Base-by-base conservation (phyloP, 2,888 invertebrate genomes). In the Phaonia tiefii region DNA sequence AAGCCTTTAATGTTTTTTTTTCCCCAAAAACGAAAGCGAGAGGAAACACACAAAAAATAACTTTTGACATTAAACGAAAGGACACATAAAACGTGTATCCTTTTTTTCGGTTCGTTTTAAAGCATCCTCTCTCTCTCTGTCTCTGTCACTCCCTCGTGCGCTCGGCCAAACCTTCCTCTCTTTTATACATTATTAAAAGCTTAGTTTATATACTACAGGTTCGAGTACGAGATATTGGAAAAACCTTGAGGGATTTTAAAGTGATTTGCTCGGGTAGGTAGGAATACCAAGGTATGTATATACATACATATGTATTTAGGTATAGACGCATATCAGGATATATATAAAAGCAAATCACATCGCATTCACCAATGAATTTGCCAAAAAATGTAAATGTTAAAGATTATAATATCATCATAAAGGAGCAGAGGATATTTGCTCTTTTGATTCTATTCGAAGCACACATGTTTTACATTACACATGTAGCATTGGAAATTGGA, bases 221-320 rank as follows among this genome's bases (percentile, higher is more conserved):
- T 10, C 44, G 10, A 10, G 26, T 5, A 37, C 11, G 11, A 22
- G 22, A 25, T 22, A 25, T 54, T 54, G 54, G 4, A 20, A 58
- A 25, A 79, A 58, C 70, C 46, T 79, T 70, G 65, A 65, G 58
- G 69, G 66, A 49, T 56, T 66, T 71, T 58, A 49, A 58, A 51
- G 44, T 58, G 20, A 75, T 56, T 70, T 79, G 66, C 49, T 56
- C 44, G 67, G 42, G 44, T 51, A 67, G 2, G 44, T n/a, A 56
- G 51, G 63, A 60, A 65, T 42, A 15, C 15, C 17, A 3, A 8
- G 46, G 46, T 49, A 2, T 22, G 20, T 20, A n/a, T 46, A 17
- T 46, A 10, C 37, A 63, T 54, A 44, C 65, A 20, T 22, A 22
- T n/a, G 11, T 13, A 11, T 4, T 17, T 17, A 60, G 17, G 39